A percentile compares a stretch with the other conserved stretches of the same genome.
Evolutionary conservation across 2,113 vertebrate species (phyloP).

Genomic region (Oryzias woworae): DNA sequence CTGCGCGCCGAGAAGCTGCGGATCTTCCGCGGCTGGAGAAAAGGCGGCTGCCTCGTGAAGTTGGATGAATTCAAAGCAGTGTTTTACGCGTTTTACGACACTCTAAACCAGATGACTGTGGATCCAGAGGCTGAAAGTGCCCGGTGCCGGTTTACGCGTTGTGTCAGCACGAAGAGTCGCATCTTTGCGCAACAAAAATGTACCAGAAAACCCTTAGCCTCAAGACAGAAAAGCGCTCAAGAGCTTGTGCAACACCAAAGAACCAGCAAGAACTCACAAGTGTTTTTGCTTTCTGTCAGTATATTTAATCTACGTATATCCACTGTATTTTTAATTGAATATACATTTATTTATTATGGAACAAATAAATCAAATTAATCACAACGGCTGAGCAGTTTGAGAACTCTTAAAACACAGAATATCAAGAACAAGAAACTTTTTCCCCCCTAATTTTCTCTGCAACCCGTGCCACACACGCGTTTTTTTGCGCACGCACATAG

Average conservation of each 20-base stretch:
- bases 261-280: constrained; percentile 2
- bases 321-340: no score
- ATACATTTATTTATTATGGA: not conserved
- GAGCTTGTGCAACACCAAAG: constrained; percentile 14
- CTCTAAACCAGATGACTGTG: constrained; percentile 58
- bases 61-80: constrained; percentile 50
- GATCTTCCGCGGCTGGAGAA: constrained; percentile 55
- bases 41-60: constrained; percentile 59
- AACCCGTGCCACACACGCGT: not conserved
- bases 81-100: constrained; percentile 48
- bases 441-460: constrained; percentile 10
- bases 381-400: no score
- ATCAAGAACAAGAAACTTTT: no score
- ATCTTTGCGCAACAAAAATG: constrained; percentile 71
- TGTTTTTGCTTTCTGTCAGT: not conserved
- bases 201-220: constrained; percentile 65
- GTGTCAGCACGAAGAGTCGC: constrained; percentile 71
- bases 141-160: constrained; percentile 55
- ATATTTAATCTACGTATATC: no score
- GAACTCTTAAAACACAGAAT: no score
- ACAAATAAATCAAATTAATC: not conserved
- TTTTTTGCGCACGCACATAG: not conserved
- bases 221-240: constrained; percentile 50
- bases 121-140: constrained; percentile 30
- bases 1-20: constrained; percentile 54